phyloP scores from a whole-genome alignment of 2,113 vertebrate genomes.

The Chiloscyllium plagiosum region DNA sequence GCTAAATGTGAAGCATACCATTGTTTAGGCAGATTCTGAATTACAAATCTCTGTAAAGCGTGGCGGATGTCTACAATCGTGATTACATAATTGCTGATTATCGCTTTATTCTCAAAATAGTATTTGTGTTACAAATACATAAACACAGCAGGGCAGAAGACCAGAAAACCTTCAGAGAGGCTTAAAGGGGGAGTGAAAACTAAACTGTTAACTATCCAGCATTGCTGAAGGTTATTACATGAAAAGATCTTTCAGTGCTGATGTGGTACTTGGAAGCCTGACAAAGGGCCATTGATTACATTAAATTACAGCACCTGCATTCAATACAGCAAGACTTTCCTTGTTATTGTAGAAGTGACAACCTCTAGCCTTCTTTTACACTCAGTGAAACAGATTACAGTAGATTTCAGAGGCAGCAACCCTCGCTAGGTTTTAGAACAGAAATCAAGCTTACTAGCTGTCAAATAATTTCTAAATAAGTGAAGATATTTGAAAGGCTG shows the following conservation, averaged over 20 bases:
- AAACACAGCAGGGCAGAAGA: neutral
- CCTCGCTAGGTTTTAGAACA: neutral
- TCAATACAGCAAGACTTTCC: constrained; percentile 6
- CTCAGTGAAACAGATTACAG: neutral
- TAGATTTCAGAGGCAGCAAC: neutral
- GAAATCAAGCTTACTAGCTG: constrained; percentile 8
- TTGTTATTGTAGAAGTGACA: constrained; percentile 9
- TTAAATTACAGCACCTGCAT: constrained; percentile 26
- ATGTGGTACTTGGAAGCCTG: constrained; percentile 5
- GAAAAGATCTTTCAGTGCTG: neutral
- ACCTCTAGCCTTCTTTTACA: neutral
- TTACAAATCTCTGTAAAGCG: neutral
- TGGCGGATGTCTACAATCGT: neutral
- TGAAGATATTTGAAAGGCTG: neutral
- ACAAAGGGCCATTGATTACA: neutral
- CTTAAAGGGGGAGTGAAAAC: neutral
- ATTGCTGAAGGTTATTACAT: constrained; percentile 1
- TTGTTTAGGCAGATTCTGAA: neutral
- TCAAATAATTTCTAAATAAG: neutral
- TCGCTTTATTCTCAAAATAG: neutral
- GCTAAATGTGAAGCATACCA: neutral
- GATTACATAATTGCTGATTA: constrained; percentile 3
- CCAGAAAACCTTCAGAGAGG: neutral
- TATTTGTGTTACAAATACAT: neutral
- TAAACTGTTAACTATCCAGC: too few species aligned